A percentile compares a stretch with the other conserved stretches of the same genome.
phyloP scores from a whole-genome alignment of 2,113 vertebrate species.

The Bettongia penicillata region DNA sequence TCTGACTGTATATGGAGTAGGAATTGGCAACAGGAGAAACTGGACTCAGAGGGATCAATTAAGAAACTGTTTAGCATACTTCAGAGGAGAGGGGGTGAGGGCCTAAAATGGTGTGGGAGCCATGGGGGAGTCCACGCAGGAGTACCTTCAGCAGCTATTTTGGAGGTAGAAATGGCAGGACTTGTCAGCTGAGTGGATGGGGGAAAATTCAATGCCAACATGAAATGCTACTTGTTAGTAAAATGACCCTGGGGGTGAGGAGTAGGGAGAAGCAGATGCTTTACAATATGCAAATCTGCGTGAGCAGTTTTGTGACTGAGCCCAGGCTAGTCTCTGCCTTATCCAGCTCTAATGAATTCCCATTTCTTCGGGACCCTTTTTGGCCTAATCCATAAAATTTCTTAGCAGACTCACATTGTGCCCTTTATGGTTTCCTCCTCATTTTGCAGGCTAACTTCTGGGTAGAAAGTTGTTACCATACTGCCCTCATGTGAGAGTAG shows the following conservation, averaged over 20 bases:
- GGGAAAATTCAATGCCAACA: background rate
- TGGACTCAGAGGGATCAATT: background rate
- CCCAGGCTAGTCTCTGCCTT: background rate
- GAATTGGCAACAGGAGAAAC: background rate
- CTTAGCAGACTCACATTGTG: background rate
- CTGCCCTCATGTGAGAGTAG: background rate
- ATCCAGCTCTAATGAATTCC: background rate
- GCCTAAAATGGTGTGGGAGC: background rate
- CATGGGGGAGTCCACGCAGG: background rate
- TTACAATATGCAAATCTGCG: background rate
- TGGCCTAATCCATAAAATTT: background rate
- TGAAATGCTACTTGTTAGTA: background rate
- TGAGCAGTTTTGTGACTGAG: background rate
- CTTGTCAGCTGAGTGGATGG: background rate
- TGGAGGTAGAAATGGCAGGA: background rate
- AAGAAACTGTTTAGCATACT: background rate
- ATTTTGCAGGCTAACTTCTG: background rate
- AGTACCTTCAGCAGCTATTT: background rate
- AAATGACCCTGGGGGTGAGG: background rate
- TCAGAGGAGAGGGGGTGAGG: background rate
- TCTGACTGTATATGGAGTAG: background rate
- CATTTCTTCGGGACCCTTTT: background rate
- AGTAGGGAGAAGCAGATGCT: background rate
- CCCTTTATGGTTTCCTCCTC: background rate
- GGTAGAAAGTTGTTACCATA: background rate